phyloP scores from a whole-genome alignment of 2,888 invertebrate species.

The Micropterix aruncella region DNA sequence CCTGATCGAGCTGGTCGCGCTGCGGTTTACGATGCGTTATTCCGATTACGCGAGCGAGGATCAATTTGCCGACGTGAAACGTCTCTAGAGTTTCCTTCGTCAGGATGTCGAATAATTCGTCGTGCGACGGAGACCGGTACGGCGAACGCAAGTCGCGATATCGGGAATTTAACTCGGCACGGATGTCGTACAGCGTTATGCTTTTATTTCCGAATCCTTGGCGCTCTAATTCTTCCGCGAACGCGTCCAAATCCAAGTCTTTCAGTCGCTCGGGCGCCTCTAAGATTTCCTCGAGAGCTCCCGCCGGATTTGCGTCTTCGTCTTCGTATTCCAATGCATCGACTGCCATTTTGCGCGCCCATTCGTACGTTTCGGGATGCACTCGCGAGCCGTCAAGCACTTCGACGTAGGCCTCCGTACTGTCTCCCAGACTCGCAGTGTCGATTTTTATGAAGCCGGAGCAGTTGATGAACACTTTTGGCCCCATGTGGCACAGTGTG shows the following conservation, averaged over 20 bases:
- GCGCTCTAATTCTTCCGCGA: conserved; percentile 91
- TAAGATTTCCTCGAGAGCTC: conserved; percentile 93
- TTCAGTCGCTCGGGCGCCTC: conserved; percentile 89
- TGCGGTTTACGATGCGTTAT: conserved; percentile 82
- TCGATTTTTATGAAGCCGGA: conserved; percentile 99
- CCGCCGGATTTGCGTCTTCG: conserved; percentile 91
- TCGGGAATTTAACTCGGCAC: conserved; percentile 86
- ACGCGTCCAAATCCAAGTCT: conserved; percentile 95
- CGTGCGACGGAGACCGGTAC: conserved; percentile 66
- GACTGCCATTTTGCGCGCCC: conserved; percentile 99
- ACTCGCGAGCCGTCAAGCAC: conserved; percentile 95
- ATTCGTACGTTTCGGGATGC: conserved; percentile 98
- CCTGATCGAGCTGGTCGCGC: conserved; percentile 87
- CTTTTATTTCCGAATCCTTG: conserved; percentile 83
- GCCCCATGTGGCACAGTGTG: conserved; percentile 92
- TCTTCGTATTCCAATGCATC: conserved; percentile 98
- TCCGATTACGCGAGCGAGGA: conserved; percentile 66
- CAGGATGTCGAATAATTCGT: conserved; percentile 86
- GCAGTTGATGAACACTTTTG: conserved; percentile 97
- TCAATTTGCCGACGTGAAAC: conserved; percentile 79
- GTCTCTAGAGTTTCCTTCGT: conserved; percentile 94
- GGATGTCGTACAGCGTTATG: conserved; percentile 92
- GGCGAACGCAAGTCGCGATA: conserved; percentile 80
- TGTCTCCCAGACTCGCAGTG: conserved; percentile 86
- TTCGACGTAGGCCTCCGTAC: conserved; percentile 90